These are phyloP conservation scores for Numida meleagris DNA, from an alignment of 2,113 vertebrate genomes.

Conservation along the genomic window DNA sequence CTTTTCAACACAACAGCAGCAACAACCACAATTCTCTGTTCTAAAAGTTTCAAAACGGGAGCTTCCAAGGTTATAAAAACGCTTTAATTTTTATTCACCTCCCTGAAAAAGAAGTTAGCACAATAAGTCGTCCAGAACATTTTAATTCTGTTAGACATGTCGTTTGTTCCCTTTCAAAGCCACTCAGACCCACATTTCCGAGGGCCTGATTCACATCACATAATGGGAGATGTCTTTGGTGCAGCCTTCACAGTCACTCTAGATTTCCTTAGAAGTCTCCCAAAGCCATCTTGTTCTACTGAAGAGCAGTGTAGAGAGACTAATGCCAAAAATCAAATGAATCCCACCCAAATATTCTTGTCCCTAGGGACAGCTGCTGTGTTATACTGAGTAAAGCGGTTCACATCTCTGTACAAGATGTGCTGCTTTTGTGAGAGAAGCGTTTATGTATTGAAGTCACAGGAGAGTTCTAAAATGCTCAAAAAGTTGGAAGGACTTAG, in stretches of 20 bases:
- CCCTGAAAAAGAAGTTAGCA: not conserved
- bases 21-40: conserved; percentile 14
- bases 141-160: conserved; percentile 2
- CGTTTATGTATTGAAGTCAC: not conserved
- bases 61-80: conserved; percentile 27
- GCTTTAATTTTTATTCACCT: not conserved
- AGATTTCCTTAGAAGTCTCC: not conserved
- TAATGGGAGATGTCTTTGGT: not conserved
- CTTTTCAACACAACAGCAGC: conserved; percentile 34
- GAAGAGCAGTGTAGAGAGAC: not conserved
- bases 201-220: not conserved
- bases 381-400: not conserved
- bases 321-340: not conserved
- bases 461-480: not conserved
- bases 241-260: not conserved
- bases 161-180: conserved; percentile 23
- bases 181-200: not conserved
- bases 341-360: not conserved
- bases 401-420: not conserved
- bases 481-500: not conserved
- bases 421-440: not conserved
- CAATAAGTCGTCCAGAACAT: not conserved
- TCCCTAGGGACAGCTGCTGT: not conserved
- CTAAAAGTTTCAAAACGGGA: not conserved
- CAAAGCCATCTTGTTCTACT: not conserved